These are phyloP conservation scores for Tetragnatha montana DNA, from an alignment of 2,888 invertebrate genomes.

Conservation along the genomic window DNA sequence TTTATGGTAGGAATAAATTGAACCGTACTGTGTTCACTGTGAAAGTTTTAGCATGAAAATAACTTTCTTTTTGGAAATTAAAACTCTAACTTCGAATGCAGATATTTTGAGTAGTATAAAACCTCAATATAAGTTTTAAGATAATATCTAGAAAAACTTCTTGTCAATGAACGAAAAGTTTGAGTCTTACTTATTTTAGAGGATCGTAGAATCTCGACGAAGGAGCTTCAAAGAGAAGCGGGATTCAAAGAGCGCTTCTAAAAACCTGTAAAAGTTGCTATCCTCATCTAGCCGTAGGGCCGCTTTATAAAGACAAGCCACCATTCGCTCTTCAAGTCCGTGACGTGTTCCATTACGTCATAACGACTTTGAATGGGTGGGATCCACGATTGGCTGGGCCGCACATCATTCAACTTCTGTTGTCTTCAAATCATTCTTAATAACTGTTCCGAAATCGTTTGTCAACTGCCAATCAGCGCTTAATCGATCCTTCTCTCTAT, in stretches of 20 bases:
- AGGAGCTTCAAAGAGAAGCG: conserved; percentile 1
- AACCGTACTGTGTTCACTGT: too few species aligned
- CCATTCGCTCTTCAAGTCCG: conserved; percentile 22
- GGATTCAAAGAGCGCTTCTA: neutral
- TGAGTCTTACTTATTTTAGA: conserved; percentile 19
- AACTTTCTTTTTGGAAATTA: too few species aligned
- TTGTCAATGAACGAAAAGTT: neutral
- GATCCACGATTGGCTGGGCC: conserved; percentile 18
- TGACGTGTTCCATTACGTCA: conserved; percentile 45
- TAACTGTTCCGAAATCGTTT: conserved; percentile 28
- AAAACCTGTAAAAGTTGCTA: conserved; percentile 33
- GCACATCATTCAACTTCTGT: conserved; percentile 11
- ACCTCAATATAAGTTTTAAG: too few species aligned
- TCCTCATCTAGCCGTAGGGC: conserved; percentile 21
- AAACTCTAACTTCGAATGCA: too few species aligned
- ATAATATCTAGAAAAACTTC: too few species aligned
- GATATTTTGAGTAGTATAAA: too few species aligned
- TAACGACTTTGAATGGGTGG: conserved; percentile 38
- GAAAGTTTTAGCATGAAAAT: too few species aligned
- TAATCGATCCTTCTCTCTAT: neutral
- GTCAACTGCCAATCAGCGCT: conserved; percentile 25
- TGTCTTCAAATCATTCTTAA: conserved; percentile 29
- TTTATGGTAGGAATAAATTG: too few species aligned
- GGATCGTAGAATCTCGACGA: neutral
- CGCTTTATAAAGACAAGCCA: conserved; percentile 32